These are phyloP conservation scores for Pectinophora gossypiella DNA, from an alignment of 1,140 invertebrate species.

Conservation along the genomic window DNA sequence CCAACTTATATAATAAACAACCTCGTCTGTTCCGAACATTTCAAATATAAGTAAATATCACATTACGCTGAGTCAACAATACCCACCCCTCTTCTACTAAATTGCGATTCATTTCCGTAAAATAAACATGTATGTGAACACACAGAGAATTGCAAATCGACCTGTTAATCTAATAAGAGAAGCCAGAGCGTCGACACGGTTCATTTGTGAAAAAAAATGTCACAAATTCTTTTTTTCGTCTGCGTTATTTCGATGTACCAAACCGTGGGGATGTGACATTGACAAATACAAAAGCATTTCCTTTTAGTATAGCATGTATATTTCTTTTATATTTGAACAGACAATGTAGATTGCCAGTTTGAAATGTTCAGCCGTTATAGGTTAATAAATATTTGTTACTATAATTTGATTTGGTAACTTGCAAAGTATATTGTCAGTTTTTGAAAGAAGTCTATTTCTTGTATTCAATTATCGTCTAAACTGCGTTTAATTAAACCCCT, in stretches of 20 bases:
- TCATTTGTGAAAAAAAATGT: slow-evolving; percentile 71
- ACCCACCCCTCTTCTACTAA: slow-evolving; percentile 24
- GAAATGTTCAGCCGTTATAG: neutral
- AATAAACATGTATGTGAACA: slow-evolving; percentile 64
- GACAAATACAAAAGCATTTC: slow-evolving; percentile 70
- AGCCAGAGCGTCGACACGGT: slow-evolving; percentile 46
- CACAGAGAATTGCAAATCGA: slow-evolving; percentile 69
- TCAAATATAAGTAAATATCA: slow-evolving; percentile 17
- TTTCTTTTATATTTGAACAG: slow-evolving; percentile 54
- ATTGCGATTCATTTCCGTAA: slow-evolving; percentile 71
- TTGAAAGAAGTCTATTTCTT: neutral
- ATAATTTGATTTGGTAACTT: neutral
- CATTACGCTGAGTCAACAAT: slow-evolving; percentile 59
- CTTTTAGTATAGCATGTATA: slow-evolving; percentile 36
- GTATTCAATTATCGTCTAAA: no score
- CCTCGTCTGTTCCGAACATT: neutral
- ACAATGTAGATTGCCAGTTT: neutral
- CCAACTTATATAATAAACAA: no score
- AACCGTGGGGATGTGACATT: slow-evolving; percentile 53
- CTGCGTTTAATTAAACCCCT: no score
- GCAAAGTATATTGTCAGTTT: neutral
- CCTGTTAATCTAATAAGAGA: slow-evolving; percentile 72
- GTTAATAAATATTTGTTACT: neutral
- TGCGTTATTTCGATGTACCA: slow-evolving; percentile 21
- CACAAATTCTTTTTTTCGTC: slow-evolving; percentile 42